Conservation (phyloP, 2,113 vertebrate species). For the Gallinago media region DNA sequence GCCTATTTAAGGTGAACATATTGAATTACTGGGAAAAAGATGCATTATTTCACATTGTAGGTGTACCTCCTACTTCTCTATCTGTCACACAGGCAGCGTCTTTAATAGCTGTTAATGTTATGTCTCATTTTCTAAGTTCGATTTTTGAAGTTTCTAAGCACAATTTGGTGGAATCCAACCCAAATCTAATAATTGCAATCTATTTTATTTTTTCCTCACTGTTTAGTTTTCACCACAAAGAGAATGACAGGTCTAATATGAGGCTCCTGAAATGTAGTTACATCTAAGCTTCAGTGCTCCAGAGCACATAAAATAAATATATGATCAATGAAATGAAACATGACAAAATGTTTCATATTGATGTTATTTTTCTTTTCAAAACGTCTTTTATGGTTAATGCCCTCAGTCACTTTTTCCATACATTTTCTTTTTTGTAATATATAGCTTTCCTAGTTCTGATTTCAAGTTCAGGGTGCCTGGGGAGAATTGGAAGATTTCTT, state of each 20-base stretch:
- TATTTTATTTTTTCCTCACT: conserved; percentile 37
- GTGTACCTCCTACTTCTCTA: conserved; percentile 52
- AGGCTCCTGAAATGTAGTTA: conserved; percentile 77
- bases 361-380: conserved; percentile 79
- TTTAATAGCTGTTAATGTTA: conserved; percentile 54
- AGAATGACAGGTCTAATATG: conserved; percentile 76
- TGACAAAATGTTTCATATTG: conserved; percentile 82
- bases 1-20: conserved; percentile 64
- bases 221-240: conserved; percentile 66
- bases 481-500: conserved; percentile 82
- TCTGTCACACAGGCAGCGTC: conserved; percentile 42
- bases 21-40: conserved; percentile 40
- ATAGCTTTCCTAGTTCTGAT: conserved; percentile 82
- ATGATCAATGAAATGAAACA: conserved; percentile 84
- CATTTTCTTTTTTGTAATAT: conserved; percentile 76
- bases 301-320: conserved; percentile 80
- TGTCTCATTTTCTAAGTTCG: conserved; percentile 34
- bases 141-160: background rate
- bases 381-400: conserved; percentile 75
- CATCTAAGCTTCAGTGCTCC: conserved; percentile 73
- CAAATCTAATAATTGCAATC: conserved; percentile 71
- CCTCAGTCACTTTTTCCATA: conserved; percentile 77
- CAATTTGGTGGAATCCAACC: conserved; percentile 53
- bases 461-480: conserved; percentile 80
- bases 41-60: conserved; percentile 48